A percentile compares a stretch with the other conserved stretches of the same genome.
These are phyloP conservation scores for Notocelia uddmanniana DNA, from an alignment of 2,888 invertebrate genomes.

Conservation along the genomic window DNA sequence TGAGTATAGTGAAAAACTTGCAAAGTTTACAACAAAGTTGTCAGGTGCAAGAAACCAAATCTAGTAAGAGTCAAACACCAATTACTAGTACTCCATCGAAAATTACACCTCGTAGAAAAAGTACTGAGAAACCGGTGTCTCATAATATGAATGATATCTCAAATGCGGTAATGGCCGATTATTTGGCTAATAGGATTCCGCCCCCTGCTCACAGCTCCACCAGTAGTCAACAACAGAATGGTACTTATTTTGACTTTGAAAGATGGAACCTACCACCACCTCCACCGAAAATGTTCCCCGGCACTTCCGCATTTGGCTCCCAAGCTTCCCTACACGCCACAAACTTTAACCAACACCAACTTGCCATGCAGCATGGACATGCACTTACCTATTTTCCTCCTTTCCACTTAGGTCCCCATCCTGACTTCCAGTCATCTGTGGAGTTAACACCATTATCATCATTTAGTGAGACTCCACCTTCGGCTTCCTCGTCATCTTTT, in stretches of 20 bases:
- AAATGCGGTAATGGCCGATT: slow-evolving; percentile 84
- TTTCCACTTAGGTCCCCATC: slow-evolving; percentile 90
- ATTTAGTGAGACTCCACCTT: slow-evolving; percentile 86
- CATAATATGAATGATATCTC: slow-evolving; percentile 84
- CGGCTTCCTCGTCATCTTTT: slow-evolving; percentile 85
- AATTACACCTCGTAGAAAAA: slow-evolving; percentile 84
- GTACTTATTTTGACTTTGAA: slow-evolving; percentile 92
- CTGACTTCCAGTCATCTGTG: slow-evolving; percentile 88
- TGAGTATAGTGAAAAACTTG: slow-evolving; percentile 91
- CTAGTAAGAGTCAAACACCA: slow-evolving; percentile 74
- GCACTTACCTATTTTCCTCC: slow-evolving; percentile 92
- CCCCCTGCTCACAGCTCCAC: slow-evolving; percentile 90
- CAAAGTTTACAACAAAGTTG: slow-evolving; percentile 87
- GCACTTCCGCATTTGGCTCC: slow-evolving; percentile 85
- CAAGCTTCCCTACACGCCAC: slow-evolving; percentile 85
- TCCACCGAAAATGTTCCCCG: slow-evolving; percentile 89
- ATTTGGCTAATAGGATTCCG: slow-evolving; percentile 87
- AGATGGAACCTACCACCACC: slow-evolving; percentile 92
- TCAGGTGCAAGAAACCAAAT: slow-evolving; percentile 85
- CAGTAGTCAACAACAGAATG: slow-evolving; percentile 86
- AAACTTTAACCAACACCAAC: slow-evolving; percentile 88
- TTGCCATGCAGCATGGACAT: slow-evolving; percentile 89
- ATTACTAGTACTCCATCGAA: slow-evolving; percentile 62
- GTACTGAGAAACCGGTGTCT: slow-evolving; percentile 82
- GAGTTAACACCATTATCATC: slow-evolving; percentile 87